A percentile compares a stretch with the other conserved stretches of the same genome.
phyloP scores from a whole-genome alignment of 2,113 vertebrate genomes.

The Brachypodius melanocephalos region DNA sequence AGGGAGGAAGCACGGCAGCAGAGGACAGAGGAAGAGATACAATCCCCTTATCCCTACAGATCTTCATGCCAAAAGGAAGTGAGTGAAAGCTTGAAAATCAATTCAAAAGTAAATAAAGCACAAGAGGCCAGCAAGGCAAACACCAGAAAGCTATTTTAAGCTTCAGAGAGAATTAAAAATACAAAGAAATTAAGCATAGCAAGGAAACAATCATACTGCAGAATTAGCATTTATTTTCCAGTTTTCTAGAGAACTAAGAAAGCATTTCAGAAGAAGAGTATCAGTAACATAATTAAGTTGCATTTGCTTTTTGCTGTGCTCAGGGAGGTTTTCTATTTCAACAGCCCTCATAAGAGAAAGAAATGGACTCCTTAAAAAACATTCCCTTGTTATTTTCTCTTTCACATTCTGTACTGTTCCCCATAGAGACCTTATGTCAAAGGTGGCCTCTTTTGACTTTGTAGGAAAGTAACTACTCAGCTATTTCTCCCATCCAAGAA shows the following conservation, averaged over 20 bases:
- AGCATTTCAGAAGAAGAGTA: not conserved
- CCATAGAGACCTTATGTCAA: not conserved
- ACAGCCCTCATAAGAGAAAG: not conserved
- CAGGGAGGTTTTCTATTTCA: conserved; percentile 3
- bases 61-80: not conserved
- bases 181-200: not conserved
- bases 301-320: not conserved
- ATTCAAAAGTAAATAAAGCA: conserved; percentile 28
- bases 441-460: not conserved
- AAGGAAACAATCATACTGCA: not conserved
- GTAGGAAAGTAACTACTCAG: not conserved
- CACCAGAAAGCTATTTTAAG: conserved; percentile 11
- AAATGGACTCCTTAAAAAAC: not conserved
- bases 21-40: not conserved
- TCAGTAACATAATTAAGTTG: not conserved
- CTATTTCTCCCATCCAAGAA: conserved; percentile 23
- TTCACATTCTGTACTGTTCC: not conserved
- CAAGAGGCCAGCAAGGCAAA: not conserved
- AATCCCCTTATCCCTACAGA: not conserved
- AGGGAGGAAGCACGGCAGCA: not conserved
- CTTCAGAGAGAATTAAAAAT: not conserved
- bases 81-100: not conserved
- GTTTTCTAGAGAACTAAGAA: not conserved
- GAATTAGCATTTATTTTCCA: not conserved
- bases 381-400: conserved; percentile 4